Percentiles rank a stretch among this genome's conserved stretches.
These are phyloP conservation scores for Octomys mimax DNA, from an alignment of 2,797 vertebrate species.

Conservation along the genomic window DNA sequence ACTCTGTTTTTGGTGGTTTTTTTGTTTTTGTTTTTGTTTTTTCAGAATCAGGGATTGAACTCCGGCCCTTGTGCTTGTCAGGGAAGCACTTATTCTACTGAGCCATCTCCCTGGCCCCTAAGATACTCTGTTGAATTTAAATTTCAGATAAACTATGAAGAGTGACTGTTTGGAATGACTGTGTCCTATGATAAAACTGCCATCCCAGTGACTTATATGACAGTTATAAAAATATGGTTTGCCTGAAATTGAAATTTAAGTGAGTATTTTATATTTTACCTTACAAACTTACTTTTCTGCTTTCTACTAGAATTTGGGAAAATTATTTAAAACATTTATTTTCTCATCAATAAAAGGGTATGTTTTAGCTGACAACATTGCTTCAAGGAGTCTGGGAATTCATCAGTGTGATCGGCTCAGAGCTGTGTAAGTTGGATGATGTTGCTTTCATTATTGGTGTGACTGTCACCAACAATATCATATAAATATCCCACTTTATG, in stretches of 20 bases:
- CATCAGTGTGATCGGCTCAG: not conserved
- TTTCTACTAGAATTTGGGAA: not conserved
- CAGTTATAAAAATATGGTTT: not conserved
- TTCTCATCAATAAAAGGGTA: not conserved
- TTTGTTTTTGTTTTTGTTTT: too few relatives aligned
- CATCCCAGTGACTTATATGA: not conserved
- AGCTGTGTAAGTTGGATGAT: not conserved
- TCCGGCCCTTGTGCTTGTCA: too few relatives aligned
- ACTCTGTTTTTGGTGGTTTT: not conserved
- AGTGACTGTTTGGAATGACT: not conserved
- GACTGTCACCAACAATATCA: too few relatives aligned
- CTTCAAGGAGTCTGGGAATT: not conserved
- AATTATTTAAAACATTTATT: not conserved
- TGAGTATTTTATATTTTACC: not conserved
- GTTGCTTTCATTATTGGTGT: not conserved
- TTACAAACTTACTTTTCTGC: not conserved
- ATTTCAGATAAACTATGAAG: not conserved
- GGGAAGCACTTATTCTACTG: too few relatives aligned
- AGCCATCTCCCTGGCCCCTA: not conserved
- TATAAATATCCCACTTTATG: not conserved
- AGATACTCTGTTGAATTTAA: not conserved
- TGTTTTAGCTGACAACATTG: not conserved
- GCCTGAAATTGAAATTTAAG: constrained; percentile 29
- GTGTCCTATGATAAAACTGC: not conserved
- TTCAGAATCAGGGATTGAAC: too few relatives aligned